Evolutionary conservation across 2,888 invertebrate genomes (phyloP).

Genomic region (Nebria brevicollis): DNA sequence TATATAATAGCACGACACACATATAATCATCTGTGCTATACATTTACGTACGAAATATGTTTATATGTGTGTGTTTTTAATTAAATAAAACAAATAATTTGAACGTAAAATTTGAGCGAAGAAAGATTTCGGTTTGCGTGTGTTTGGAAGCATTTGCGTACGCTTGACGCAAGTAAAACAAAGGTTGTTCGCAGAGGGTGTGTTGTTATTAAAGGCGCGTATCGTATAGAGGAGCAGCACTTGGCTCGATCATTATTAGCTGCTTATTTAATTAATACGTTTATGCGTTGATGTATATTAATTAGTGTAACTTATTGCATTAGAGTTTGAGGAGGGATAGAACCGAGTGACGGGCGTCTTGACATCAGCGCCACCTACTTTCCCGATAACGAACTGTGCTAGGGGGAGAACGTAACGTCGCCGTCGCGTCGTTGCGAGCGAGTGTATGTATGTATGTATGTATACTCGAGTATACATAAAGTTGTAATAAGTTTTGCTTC

Average conservation of each 20-base stretch:
- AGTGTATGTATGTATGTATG: slow-evolving; percentile 11
- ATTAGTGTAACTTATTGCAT: slow-evolving; percentile 62
- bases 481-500: slow-evolving; percentile 56
- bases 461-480: slow-evolving; percentile 33
- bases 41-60: no score
- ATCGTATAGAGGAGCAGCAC: slow-evolving; percentile 55
- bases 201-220: slow-evolving; percentile 39
- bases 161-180: slow-evolving; percentile 31
- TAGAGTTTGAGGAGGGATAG: slow-evolving; percentile 49
- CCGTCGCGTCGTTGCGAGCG: background rate
- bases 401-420: background rate
- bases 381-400: slow-evolving; percentile 18
- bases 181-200: slow-evolving; percentile 26
- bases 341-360: slow-evolving; percentile 25
- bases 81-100: no score
- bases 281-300: slow-evolving; percentile 65
- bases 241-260: slow-evolving; percentile 64
- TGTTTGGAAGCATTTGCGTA: slow-evolving; percentile 31
- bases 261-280: slow-evolving; percentile 63
- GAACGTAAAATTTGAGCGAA: background rate
- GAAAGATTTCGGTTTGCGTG: background rate
- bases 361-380: slow-evolving; percentile 32
- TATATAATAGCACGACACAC: background rate
- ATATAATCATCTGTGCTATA: no score
- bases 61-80: no score